These are phyloP conservation scores for Tipula vernalis DNA, from an alignment of 2,888 invertebrate species.

Conservation along the genomic window DNA sequence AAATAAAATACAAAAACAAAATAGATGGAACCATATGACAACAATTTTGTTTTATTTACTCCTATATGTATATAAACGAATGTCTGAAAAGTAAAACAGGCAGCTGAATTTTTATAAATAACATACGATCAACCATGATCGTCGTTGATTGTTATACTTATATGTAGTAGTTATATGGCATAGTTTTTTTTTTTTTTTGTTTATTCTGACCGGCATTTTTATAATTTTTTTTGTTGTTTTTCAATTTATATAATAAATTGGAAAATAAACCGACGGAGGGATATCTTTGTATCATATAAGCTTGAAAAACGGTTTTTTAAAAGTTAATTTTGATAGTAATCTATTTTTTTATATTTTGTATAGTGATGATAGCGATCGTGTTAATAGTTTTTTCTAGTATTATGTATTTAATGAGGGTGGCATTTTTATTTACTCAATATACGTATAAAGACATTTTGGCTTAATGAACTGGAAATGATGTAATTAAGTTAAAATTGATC, in stretches of 20 bases:
- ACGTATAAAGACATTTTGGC: not conserved
- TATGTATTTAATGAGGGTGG: not conserved
- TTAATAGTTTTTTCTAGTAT: not conserved
- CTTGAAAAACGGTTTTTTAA: not conserved
- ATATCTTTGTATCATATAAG: not conserved
- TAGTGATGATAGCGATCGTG: not conserved
- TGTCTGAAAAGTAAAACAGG: not conserved
- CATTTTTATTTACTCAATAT: not conserved
- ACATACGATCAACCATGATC: not conserved
- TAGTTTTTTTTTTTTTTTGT: not conserved
- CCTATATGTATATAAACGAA: not conserved
- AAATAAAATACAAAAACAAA: not conserved
- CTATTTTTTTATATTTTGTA: not conserved
- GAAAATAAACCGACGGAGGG: not conserved
- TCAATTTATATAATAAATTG: not conserved
- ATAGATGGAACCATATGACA: not conserved
- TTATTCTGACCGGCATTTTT: not conserved
- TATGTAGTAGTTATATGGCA: not conserved
- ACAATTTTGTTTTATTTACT: not conserved
- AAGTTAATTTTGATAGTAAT: not conserved
- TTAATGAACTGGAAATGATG: not conserved
- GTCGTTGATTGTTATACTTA: not conserved
- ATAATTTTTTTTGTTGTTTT: not conserved
- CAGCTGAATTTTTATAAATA: not conserved
- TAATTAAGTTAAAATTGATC: not conserved